phyloP scores from a whole-genome alignment of 2,113 vertebrate species.

The Peucedramus taeniatus region DNA sequence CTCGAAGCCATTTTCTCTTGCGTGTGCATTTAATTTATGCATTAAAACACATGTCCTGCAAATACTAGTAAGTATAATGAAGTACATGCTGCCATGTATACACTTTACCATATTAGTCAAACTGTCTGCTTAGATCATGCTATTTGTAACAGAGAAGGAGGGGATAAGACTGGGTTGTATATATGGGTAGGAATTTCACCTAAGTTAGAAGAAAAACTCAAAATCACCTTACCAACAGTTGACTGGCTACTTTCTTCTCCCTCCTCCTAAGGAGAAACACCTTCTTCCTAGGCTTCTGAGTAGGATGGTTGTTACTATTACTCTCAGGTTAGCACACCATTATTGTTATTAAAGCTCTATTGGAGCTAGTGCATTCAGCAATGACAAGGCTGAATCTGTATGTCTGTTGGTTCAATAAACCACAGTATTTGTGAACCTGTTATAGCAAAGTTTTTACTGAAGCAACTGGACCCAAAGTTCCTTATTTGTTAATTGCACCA shows the following conservation, averaged over 20 bases:
- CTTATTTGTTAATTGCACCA: fast-evolving
- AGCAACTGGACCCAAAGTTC: fast-evolving
- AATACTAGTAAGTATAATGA: neutral
- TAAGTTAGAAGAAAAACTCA: neutral
- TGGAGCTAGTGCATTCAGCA: neutral
- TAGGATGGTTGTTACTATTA: neutral
- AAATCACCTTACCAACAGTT: neutral
- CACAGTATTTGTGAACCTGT: neutral
- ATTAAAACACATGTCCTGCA: neutral
- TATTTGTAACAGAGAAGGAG: neutral
- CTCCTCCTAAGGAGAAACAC: neutral
- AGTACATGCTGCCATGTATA: too few species aligned
- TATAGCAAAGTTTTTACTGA: neutral
- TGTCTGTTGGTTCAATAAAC: neutral
- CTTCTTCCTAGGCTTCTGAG: neutral
- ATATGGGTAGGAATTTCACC: neutral
- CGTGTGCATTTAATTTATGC: neutral
- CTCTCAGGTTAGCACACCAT: neutral
- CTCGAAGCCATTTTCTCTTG: neutral
- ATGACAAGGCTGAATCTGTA: neutral
- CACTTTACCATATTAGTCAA: too few species aligned
- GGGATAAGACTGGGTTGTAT: neutral
- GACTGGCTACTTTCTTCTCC: neutral
- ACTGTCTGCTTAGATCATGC: neutral
- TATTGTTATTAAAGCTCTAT: neutral